Percentiles rank a stretch among this genome's conserved stretches.
These are phyloP conservation scores for Simalia tracyae DNA, from an alignment of 2,797 vertebrate species.

Conservation along the genomic window DNA sequence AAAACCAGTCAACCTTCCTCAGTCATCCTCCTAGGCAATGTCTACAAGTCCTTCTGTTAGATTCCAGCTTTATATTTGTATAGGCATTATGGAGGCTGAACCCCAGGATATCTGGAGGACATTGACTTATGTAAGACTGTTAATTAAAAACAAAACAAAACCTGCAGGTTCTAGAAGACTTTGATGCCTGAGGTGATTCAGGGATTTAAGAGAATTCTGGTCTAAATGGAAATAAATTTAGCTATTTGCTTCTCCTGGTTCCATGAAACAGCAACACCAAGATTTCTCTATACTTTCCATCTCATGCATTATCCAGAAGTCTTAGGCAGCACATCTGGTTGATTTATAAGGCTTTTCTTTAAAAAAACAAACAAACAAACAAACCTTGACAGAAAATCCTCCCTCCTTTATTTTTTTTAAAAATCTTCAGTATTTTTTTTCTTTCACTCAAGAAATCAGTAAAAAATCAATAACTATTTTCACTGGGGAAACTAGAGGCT, in stretches of 20 bases:
- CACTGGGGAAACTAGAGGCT: not conserved
- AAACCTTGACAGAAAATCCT: not conserved
- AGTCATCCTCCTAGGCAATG: not conserved
- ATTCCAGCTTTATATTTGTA: not conserved
- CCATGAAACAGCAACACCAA: not conserved
- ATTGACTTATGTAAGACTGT: not conserved
- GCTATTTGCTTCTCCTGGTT: not conserved
- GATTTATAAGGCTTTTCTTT: not conserved
- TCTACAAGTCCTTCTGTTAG: not conserved
- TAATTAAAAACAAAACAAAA: not conserved
- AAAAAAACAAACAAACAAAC: not conserved
- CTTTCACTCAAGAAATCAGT: not conserved
- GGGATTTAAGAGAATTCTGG: not conserved
- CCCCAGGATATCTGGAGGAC: not conserved
- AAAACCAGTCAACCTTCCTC: not conserved
- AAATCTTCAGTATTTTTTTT: not conserved
- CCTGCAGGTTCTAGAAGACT: not conserved
- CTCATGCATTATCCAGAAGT: not conserved
- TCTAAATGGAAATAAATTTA: not conserved
- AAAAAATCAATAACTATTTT: not conserved
- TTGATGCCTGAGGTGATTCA: not conserved
- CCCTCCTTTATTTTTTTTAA: not conserved
- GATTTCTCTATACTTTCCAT: not conserved
- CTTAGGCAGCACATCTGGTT: not conserved
- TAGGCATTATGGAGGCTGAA: not conserved